Conservation (phyloP, 1,140 invertebrate species). For the Lucilia sericata region DNA sequence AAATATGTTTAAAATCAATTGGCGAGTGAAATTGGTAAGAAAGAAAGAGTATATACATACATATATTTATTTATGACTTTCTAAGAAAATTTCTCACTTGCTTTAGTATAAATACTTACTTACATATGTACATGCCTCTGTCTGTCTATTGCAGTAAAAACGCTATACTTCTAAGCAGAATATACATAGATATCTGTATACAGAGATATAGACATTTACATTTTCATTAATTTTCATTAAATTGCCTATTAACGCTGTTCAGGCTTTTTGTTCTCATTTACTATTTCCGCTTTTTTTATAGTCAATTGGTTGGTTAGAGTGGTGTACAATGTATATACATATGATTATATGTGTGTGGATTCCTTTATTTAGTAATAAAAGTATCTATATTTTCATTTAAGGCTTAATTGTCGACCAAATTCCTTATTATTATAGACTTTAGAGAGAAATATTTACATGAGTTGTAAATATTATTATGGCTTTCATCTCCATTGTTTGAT, state of each 20-base stretch:
- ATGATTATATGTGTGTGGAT: not conserved
- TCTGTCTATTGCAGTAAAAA: not conserved
- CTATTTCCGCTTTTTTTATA: not conserved
- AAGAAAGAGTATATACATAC: too few relatives aligned
- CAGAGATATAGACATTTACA: not conserved
- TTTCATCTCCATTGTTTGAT: too few relatives aligned
- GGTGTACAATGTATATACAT: too few relatives aligned
- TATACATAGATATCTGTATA: not conserved
- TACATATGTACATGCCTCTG: not conserved
- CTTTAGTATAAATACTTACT: too few relatives aligned
- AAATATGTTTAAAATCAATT: too few relatives aligned
- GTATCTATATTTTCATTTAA: not conserved
- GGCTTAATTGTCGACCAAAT: not conserved
- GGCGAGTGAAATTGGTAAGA: too few relatives aligned
- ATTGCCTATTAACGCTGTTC: conserved; percentile 19
- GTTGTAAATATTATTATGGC: too few relatives aligned
- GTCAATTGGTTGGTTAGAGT: not conserved
- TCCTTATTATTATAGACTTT: not conserved
- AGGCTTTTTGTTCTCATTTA: not conserved
- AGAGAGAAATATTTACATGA: not conserved
- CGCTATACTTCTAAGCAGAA: not conserved
- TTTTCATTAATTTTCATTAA: conserved; percentile 30
- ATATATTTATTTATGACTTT: too few relatives aligned
- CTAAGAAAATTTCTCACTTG: too few relatives aligned
- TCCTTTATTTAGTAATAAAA: not conserved